A percentile compares a stretch with the other conserved stretches of the same genome.
These are phyloP conservation scores for Psix sp. DNA, from an alignment of 1,140 invertebrate genomes.

Conservation along the genomic window DNA sequence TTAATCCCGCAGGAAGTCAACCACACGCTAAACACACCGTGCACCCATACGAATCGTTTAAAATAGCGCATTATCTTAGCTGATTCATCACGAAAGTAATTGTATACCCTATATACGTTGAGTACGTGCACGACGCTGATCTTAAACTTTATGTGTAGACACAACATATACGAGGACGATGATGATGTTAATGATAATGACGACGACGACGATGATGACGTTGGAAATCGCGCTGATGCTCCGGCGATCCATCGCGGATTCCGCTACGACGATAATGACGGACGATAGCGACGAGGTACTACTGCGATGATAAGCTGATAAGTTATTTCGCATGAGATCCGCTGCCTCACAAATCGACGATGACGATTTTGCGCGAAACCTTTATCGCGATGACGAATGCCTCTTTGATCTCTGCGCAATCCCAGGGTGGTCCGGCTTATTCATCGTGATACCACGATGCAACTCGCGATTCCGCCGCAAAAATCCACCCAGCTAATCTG, in stretches of 20 bases:
- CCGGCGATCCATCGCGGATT: constrained; percentile 26
- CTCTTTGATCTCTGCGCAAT: constrained; percentile 36
- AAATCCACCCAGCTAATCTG: constrained; percentile 24
- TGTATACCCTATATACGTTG: constrained; percentile 41
- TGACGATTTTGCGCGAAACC: constrained; percentile 45
- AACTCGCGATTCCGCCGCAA: constrained; percentile 13
- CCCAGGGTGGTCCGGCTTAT: constrained; percentile 38
- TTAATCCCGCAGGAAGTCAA: constrained; percentile 20
- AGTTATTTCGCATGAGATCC: constrained; percentile 43
- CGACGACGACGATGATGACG: constrained; percentile 43
- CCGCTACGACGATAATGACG: constrained; percentile 48
- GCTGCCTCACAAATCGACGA: constrained; percentile 43
- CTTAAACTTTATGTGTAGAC: constrained; percentile 52
- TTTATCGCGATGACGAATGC: constrained; percentile 55
- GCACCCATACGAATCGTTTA: constrained; percentile 37
- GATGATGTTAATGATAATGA: constrained; percentile 36
- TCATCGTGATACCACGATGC: constrained; percentile 32
- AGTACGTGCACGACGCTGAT: constrained; percentile 31
- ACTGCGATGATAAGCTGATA: constrained; percentile 50
- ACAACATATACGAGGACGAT: constrained; percentile 27
- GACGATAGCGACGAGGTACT: constrained; percentile 43
- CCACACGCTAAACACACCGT: constrained; percentile 30
- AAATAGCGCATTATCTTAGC: constrained; percentile 43
- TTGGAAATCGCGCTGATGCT: constrained; percentile 34
- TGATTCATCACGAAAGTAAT: constrained; percentile 52